A percentile compares a stretch with the other conserved stretches of the same genome.
Conservation (phyloP, 2,797 vertebrate genomes). For the Lithobates pipiens region DNA sequence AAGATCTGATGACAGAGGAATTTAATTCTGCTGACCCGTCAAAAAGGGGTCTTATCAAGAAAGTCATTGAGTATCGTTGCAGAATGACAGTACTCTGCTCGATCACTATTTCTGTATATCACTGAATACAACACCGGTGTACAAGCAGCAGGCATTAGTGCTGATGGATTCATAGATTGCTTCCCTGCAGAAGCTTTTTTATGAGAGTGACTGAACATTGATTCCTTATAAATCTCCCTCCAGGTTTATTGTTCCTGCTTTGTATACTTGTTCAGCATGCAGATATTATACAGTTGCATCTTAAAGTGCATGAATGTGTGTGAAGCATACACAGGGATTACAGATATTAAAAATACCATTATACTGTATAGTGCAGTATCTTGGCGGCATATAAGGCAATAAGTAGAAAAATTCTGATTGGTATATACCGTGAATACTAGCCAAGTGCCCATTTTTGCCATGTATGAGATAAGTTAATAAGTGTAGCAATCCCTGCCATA, state of each 20-base stretch:
- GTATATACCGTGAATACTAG: no score
- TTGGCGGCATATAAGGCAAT: no score
- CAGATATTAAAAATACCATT: no score
- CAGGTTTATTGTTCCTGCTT: neutral
- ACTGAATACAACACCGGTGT: neutral
- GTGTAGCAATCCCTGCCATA: no score
- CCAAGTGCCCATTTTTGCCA: no score
- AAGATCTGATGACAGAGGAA: neutral
- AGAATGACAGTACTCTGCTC: neutral
- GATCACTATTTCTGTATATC: neutral
- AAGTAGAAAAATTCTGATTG: no score
- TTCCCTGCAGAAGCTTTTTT: constrained; percentile 3
- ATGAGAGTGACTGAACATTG: neutral
- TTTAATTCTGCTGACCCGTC: neutral
- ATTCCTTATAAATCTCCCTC: constrained; percentile 19
- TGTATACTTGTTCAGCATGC: neutral
- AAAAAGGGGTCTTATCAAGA: neutral
- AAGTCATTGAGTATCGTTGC: neutral
- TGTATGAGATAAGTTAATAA: no score
- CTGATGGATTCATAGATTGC: constrained; percentile 5
- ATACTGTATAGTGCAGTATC: no score
- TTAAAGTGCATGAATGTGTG: neutral
- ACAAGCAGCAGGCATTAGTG: neutral
- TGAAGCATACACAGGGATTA: no score
- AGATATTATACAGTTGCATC: neutral